Base-by-base conservation (phyloP, 2,888 invertebrate species). In the Thalpophila matura region DNA sequence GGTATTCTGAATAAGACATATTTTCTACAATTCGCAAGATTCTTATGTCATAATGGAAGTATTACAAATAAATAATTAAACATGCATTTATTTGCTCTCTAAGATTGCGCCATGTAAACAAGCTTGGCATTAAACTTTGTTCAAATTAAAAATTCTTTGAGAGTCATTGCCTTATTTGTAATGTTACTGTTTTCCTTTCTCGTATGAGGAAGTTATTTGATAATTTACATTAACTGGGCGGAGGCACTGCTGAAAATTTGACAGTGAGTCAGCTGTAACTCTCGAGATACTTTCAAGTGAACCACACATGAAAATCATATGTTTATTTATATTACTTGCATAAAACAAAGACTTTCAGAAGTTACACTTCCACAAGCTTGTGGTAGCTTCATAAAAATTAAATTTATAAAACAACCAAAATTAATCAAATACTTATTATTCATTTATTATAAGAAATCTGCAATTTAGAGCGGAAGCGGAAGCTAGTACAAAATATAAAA, bases 91-190 rank as follows among this genome's bases (percentile, higher is more conserved):
- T 54, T 37, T 62, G 53, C 24, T 62, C 9, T 57, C 29, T 58
- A 57, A 24, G 16, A 45, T 40, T 63, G 26, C 18, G n/a, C 14
- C 31, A n/a, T 38, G 12, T 42, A 59, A 33, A 59, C 37, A 59
- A 50, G 35, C 12, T 33, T 73, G 37, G 40, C 47, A 73, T 47
- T 63, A 56, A 59, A 73, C 53, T 63, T 62, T 50, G 29, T 40
- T 45, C 3, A 38, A 53, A 57, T 54, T 22, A 16, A 62, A 55
- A 29, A 55, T 62, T 40, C 33, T 57, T 46, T 18, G 7, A 61
- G n/a, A 35, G 50, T 47, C 50, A 57, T 20, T 62, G 56, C 54
- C 70, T 57, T 33, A 20, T 53, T 29, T 35, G 33, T 35, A 22
- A 49, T 35, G 14, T 14, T 26, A 10, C 33, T 2, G 16, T 40